Evolutionary conservation across 2,113 vertebrate species (phyloP), one percentile per base, ranked within the genome.

Genomic region (Melanocharis versteri): DNA sequence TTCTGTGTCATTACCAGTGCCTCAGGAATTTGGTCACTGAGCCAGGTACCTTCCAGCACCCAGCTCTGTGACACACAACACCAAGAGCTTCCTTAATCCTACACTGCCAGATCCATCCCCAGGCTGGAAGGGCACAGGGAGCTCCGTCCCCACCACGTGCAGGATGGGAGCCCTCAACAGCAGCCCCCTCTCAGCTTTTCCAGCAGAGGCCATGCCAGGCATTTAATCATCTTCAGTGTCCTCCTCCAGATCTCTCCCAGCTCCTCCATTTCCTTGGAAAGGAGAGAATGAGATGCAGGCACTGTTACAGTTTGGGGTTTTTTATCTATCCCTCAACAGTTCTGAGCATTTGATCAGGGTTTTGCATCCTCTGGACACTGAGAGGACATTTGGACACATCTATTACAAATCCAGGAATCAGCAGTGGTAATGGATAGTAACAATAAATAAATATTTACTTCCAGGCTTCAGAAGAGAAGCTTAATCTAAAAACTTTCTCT

Each of bases 1-100:
- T 6, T 26, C 37, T 21, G 6, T 6, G 23, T 27, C 30, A 60
- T 4, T 35, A 42, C 17, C 0, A 4, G 30, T 0, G 28, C 3
- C 54, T 35, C 3, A 1, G 11, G 15, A 57, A 7, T 18, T 27
- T 28, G 27, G 5, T 47, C 48, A 2, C 23, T 30, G 62, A 68
- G 6, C 14, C 84, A 30, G 58, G 54, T 2, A 57, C 20, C 48
- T 26, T 6, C 31, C 64, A 60, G 76, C 27, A 47, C 16, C 7
- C 65, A 56, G 53, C 53, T 60, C 81, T 58, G 51, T 2, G 6
- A 28, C 6, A 65, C 44, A 40, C 17, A n/a, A 6, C 0, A 1
- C 7, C 3, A 56, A 40, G 37, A 85, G 53, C 28, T 39, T 30
- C 51, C 75, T 31, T 4, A 8, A 31, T 10, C 28, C 33, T 4